phyloP scores from a whole-genome alignment of 37 sponge, comb jelly and placozoan species.

The Geodia barretti region DNA sequence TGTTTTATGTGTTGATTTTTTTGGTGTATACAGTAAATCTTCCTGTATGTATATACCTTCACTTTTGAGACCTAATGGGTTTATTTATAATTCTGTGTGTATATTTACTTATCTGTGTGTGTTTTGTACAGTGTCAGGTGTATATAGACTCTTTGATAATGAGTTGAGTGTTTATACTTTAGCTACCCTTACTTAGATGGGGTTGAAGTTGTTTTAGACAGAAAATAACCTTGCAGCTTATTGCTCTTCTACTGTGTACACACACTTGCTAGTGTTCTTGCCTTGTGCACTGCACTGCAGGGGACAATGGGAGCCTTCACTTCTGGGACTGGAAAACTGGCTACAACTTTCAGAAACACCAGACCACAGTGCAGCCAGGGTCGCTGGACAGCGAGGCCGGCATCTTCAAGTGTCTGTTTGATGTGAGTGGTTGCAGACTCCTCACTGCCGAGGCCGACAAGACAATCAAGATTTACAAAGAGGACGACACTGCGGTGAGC shows the following conservation, averaged over 20 bases:
- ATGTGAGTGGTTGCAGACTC: slow-evolving; percentile 91
- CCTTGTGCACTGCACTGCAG: slow-evolving; percentile 13
- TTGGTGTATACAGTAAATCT: neutral
- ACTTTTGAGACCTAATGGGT: too few species aligned
- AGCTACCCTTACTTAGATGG: too few species aligned
- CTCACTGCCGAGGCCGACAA: slow-evolving; percentile 96
- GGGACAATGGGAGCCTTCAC: slow-evolving; percentile 93
- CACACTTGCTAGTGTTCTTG: neutral
- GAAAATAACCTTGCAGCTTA: too few species aligned
- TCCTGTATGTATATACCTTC: neutral
- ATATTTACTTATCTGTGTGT: too few species aligned
- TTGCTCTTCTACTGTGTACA: too few species aligned
- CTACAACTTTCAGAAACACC: slow-evolving; percentile 95
- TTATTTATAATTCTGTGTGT: too few species aligned
- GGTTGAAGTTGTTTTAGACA: too few species aligned
- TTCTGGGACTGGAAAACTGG: slow-evolving; percentile 99
- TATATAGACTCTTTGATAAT: too few species aligned
- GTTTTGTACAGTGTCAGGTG: too few species aligned
- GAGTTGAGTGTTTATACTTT: too few species aligned
- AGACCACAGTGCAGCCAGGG: slow-evolving; percentile 93
- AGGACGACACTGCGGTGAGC: slow-evolving; percentile 96
- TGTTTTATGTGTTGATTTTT: neutral
- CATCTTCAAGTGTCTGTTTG: slow-evolving; percentile 85
- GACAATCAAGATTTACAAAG: slow-evolving; percentile 97
- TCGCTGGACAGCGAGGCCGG: slow-evolving; percentile 99